phyloP scores from a whole-genome alignment of 2,888 invertebrate species.

The Hoplodrina blanda region DNA sequence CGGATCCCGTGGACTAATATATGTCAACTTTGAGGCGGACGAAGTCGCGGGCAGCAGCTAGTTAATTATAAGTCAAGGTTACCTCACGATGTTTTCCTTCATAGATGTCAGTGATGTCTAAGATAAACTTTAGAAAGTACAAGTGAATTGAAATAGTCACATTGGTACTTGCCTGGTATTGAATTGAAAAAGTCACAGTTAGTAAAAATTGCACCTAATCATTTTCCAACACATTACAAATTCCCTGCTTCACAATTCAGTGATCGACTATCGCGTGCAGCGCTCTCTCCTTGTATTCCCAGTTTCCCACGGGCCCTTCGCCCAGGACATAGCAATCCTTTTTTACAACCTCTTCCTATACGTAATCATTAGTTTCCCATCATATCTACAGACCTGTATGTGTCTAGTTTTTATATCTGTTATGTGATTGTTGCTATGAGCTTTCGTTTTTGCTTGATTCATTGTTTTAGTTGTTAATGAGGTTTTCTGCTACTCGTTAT shows the following conservation, averaged over 20 bases:
- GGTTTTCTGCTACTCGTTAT: neutral
- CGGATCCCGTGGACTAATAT: too few relatives aligned
- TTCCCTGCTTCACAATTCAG: neutral
- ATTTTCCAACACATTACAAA: neutral
- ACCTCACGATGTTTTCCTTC: too few relatives aligned
- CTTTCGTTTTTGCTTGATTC: slow-evolving; percentile 37
- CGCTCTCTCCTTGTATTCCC: slow-evolving; percentile 22
- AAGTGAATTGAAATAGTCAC: too few relatives aligned
- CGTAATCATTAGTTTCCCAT: slow-evolving; percentile 43
- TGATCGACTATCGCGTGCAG: slow-evolving; percentile 36
- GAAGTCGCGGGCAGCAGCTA: too few relatives aligned
- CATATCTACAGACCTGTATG: neutral
- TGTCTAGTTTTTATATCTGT: slow-evolving; percentile 27
- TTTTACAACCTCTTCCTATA: slow-evolving; percentile 37
- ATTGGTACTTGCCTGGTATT: too few relatives aligned
- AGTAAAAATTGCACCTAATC: too few relatives aligned
- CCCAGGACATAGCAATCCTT: slow-evolving; percentile 25
- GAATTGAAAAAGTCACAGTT: too few relatives aligned
- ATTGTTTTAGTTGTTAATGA: slow-evolving; percentile 39
- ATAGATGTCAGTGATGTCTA: too few relatives aligned
- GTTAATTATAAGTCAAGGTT: too few relatives aligned
- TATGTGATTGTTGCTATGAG: slow-evolving; percentile 21
- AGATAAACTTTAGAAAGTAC: too few relatives aligned
- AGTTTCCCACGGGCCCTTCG: slow-evolving; percentile 46
- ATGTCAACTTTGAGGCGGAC: too few relatives aligned